A percentile compares a stretch with the other conserved stretches of the same genome.
These are phyloP conservation scores for Aldrovandia affinis DNA, from an alignment of 2,797 vertebrate species.

Conservation along the genomic window DNA sequence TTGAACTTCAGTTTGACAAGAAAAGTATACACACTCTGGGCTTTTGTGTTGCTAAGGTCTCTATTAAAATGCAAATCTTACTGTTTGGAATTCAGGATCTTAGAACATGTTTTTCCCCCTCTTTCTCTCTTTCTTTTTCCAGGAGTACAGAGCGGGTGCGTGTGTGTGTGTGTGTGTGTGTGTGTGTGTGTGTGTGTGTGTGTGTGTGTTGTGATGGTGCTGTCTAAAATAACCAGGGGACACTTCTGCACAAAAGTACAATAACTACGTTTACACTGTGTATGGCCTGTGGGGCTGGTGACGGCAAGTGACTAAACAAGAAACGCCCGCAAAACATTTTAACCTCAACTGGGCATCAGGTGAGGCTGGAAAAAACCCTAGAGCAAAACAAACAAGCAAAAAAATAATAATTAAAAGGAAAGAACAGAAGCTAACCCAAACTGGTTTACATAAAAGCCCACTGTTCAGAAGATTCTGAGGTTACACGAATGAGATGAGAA, in stretches of 20 bases:
- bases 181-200: no score
- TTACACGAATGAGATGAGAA: not conserved
- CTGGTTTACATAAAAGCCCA: not conserved
- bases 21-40: constrained; percentile 20
- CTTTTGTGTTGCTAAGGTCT: constrained; percentile 31
- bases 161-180: no score
- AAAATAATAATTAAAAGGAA: not conserved
- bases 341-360: not conserved
- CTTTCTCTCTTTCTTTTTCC: not conserved
- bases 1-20: constrained; percentile 22
- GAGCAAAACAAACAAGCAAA: not conserved
- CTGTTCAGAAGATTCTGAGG: not conserved
- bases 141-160: not conserved
- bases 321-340: not conserved
- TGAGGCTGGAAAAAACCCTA: not conserved
- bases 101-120: constrained; percentile 25
- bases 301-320: not conserved
- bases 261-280: not conserved
- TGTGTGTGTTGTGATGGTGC: no score
- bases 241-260: not conserved
- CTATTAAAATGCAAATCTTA: constrained; percentile 44
- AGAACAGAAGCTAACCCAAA: not conserved
- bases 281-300: not conserved
- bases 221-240: not conserved
- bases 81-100: constrained; percentile 34